Conservation (phyloP, 2,797 vertebrate genomes). For the Rhinella marina region DNA sequence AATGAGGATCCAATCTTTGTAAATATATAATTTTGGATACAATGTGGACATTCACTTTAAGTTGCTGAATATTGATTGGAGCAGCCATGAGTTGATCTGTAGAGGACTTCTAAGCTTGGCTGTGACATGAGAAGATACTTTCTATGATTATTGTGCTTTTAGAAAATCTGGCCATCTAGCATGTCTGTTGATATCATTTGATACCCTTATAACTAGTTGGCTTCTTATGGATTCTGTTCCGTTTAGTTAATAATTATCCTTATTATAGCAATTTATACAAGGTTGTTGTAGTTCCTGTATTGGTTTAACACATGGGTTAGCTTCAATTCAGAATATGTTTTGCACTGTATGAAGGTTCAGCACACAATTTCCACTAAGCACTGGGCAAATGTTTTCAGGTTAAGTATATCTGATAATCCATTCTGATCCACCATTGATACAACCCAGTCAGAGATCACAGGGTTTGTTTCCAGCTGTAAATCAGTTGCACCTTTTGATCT, state of each 20-base stretch:
- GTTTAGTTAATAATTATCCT: background rate
- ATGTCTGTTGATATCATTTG: background rate
- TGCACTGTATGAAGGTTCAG: background rate
- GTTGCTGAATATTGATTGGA: background rate
- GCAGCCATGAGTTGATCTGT: no score
- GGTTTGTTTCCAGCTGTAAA: slow-evolving; percentile 6
- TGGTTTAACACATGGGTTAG: background rate
- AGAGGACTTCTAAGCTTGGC: background rate
- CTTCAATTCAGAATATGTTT: background rate
- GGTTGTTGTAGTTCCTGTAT: background rate
- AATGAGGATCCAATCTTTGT: no score
- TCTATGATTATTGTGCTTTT: background rate
- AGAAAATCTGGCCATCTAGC: background rate
- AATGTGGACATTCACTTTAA: background rate
- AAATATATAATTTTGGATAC: no score
- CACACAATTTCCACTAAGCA: background rate
- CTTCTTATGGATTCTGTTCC: background rate
- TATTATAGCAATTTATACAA: background rate
- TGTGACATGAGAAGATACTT: background rate
- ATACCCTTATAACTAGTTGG: background rate
- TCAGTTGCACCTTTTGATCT: slow-evolving; percentile 11
- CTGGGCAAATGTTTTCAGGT: background rate
- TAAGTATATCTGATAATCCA: background rate
- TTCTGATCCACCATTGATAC: background rate
- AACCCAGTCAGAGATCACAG: background rate